Conservation (phyloP, 1,140 invertebrate species). For the Drosophila pectinifera region DNA sequence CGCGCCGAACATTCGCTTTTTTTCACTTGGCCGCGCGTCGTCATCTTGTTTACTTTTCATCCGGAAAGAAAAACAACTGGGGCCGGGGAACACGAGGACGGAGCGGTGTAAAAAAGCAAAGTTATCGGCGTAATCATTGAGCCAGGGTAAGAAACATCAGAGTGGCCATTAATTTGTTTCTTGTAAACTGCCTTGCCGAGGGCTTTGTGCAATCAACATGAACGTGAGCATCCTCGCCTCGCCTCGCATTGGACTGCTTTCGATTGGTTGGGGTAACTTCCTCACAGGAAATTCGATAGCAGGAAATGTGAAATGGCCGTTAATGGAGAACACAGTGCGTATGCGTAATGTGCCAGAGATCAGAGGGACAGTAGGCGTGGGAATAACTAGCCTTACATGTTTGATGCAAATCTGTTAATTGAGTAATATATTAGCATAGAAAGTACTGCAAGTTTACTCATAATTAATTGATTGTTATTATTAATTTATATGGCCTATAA, state of each 20-base stretch:
- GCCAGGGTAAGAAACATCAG: constrained; percentile 48
- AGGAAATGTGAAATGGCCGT: constrained; percentile 66
- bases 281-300: constrained; percentile 60
- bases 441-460: neutral
- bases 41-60: constrained; percentile 51
- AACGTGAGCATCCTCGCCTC: constrained; percentile 53
- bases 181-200: constrained; percentile 58
- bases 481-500: neutral
- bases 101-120: constrained; percentile 45
- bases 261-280: constrained; percentile 14
- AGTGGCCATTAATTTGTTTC: constrained; percentile 73
- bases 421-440: neutral
- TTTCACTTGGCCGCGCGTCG: constrained; percentile 5
- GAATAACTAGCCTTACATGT: neutral
- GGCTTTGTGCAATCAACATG: constrained; percentile 75
- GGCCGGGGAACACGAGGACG: constrained; percentile 12
- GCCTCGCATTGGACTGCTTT: constrained; percentile 20
- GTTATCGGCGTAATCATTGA: constrained; percentile 72
- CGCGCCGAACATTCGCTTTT: constrained; percentile 31
- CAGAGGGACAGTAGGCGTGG: neutral
- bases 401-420: neutral
- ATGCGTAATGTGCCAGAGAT: constrained; percentile 46
- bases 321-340: constrained; percentile 52
- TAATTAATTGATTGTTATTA: neutral
- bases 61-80: constrained; percentile 28